These are phyloP conservation scores for Dolomedes plantarius DNA, from an alignment of 2,888 invertebrate species.

Conservation along the genomic window DNA sequence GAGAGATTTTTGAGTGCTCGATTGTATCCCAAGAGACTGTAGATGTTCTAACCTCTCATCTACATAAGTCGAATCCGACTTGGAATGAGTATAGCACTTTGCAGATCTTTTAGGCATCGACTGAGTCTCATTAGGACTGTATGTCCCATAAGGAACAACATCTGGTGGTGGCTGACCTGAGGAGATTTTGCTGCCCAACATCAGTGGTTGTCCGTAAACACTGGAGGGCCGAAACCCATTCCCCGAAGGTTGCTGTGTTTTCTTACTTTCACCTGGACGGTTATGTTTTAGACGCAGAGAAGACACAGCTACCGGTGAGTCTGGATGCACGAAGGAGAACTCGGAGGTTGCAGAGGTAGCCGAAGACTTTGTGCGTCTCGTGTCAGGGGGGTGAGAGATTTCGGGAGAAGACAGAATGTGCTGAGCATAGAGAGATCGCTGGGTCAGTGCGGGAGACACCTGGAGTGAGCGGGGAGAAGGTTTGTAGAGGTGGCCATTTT, in stretches of 20 bases:
- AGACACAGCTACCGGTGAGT: slow-evolving; percentile 70
- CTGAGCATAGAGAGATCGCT: slow-evolving; percentile 73
- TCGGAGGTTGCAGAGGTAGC: slow-evolving; percentile 73
- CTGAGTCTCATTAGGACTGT: slow-evolving; percentile 33
- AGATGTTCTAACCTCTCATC: slow-evolving; percentile 42
- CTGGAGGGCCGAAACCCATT: slow-evolving; percentile 66
- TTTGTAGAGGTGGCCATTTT: slow-evolving; percentile 62
- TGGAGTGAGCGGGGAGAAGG: slow-evolving; percentile 72
- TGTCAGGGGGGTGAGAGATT: slow-evolving; percentile 48
- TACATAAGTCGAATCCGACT: slow-evolving; percentile 67
- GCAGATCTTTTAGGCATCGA: slow-evolving; percentile 66
- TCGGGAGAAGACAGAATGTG: slow-evolving; percentile 72
- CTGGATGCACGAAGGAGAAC: slow-evolving; percentile 73
- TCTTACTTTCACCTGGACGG: slow-evolving; percentile 27
- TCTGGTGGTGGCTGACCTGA: slow-evolving; percentile 43
- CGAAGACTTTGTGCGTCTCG: slow-evolving; percentile 42
- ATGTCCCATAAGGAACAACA: slow-evolving; percentile 47
- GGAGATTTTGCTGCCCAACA: slow-evolving; percentile 21
- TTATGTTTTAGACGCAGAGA: slow-evolving; percentile 51
- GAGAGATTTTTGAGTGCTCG: slow-evolving; percentile 48
- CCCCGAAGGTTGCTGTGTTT: slow-evolving; percentile 37
- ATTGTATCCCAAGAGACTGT: slow-evolving; percentile 33
- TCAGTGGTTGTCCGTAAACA: slow-evolving; percentile 66
- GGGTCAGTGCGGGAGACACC: slow-evolving; percentile 72
- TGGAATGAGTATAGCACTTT: slow-evolving; percentile 60